These are phyloP conservation scores for Pseudomyrmex cubaensis DNA, from an alignment of 1,140 invertebrate species.

Conservation along the genomic window DNA sequence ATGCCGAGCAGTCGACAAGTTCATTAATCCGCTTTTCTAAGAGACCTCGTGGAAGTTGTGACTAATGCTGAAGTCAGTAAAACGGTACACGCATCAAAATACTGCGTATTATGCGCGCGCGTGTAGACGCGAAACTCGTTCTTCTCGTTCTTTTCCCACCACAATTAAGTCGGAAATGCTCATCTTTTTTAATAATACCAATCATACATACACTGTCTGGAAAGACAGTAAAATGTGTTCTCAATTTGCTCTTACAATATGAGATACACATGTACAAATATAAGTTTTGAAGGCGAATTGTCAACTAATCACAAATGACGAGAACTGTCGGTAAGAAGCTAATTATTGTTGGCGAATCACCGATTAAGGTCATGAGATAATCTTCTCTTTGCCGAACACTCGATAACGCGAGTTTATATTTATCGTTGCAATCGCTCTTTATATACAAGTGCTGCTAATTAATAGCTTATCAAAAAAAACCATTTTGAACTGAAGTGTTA, in stretches of 20 bases:
- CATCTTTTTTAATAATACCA: slow-evolving; percentile 24
- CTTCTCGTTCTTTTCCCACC: slow-evolving; percentile 60
- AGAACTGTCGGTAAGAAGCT: slow-evolving; percentile 20
- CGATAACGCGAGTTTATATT: background rate
- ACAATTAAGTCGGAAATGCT: slow-evolving; percentile 55
- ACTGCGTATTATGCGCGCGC: slow-evolving; percentile 32
- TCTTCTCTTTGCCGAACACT: background rate
- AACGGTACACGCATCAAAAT: slow-evolving; percentile 67
- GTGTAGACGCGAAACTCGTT: slow-evolving; percentile 32
- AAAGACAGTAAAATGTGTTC: slow-evolving; percentile 3
- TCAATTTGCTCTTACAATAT: background rate
- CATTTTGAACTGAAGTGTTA: background rate
- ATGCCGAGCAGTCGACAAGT: slow-evolving; percentile 39
- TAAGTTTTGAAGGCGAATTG: background rate
- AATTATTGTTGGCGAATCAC: slow-evolving; percentile 28
- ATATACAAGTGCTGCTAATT: background rate
- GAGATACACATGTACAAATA: too few species aligned
- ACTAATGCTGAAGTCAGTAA: slow-evolving; percentile 62
- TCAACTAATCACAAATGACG: background rate
- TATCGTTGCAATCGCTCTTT: background rate
- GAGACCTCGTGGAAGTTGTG: slow-evolving; percentile 69
- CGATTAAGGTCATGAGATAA: slow-evolving; percentile 34
- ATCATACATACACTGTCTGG: background rate
- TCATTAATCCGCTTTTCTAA: slow-evolving; percentile 68
- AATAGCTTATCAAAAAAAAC: slow-evolving; percentile 12